Conservation (phyloP, 1,140 invertebrate genomes). For the Hyles vespertilio region DNA sequence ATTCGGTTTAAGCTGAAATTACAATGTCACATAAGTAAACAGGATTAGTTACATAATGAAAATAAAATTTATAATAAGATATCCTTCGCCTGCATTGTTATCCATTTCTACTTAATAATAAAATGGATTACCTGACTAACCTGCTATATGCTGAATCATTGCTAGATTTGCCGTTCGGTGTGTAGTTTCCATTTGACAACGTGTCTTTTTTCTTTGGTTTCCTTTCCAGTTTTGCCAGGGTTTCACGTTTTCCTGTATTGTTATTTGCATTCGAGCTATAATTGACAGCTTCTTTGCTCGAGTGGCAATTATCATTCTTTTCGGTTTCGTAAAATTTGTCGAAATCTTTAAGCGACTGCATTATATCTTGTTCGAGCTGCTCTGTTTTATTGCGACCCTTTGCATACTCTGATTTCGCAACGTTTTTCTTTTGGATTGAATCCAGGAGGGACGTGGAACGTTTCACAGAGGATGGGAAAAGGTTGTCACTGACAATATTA, state of each 20-base stretch:
- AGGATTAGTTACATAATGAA: background rate
- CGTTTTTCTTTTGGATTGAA: constrained; percentile 65
- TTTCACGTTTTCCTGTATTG: constrained; percentile 47
- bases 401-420: constrained; percentile 38
- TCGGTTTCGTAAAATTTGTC: constrained; percentile 69
- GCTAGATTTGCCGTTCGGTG: constrained; percentile 58
- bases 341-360: constrained; percentile 73
- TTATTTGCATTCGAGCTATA: constrained; percentile 36
- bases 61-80: too few relatives aligned
- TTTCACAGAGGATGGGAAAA: constrained; percentile 69
- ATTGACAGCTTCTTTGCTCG: constrained; percentile 37
- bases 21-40: background rate
- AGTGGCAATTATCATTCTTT: constrained; percentile 39
- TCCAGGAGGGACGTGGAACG: constrained; percentile 71
- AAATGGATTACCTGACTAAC: constrained; percentile 70
- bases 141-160: constrained; percentile 74
- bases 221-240: constrained; percentile 42
- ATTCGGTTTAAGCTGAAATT: constrained; percentile 62
- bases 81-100: too few relatives aligned
- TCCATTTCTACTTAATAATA: background rate
- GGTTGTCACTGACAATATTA: constrained; percentile 62
- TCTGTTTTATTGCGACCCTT: constrained; percentile 61
- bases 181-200: constrained; percentile 49
- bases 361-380: constrained; percentile 70
- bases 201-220: constrained; percentile 43